Percentiles rank a stretch among this genome's conserved stretches.
Conservation (phyloP, 2,113 vertebrate genomes). For the Copsychus sechellarum region DNA sequence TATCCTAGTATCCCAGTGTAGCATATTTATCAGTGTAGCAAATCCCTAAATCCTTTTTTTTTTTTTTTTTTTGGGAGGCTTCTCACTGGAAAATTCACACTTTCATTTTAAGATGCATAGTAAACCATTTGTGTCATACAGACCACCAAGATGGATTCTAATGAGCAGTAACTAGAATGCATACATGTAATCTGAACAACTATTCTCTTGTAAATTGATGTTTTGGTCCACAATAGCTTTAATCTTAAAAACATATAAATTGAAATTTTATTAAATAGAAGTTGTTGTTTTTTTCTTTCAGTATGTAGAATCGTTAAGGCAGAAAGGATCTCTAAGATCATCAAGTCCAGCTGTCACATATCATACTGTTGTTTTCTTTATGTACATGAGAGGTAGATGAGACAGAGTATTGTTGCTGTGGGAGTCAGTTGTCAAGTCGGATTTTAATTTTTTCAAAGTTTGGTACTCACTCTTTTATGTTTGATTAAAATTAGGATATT, state of each 20-base stretch:
- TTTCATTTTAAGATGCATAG: not conserved
- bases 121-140: not conserved
- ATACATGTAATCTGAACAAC: not conserved
- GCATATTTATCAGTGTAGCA: not conserved
- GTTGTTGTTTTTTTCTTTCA: not conserved
- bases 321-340: not conserved
- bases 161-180: not conserved
- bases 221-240: not conserved
- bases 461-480: not conserved
- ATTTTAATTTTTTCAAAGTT: not conserved
- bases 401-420: not conserved
- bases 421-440: not conserved
- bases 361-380: not conserved
- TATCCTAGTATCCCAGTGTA: not conserved
- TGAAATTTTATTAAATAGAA: not conserved
- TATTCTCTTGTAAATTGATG: not conserved
- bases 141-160: not conserved
- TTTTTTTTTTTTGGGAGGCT: not conserved
- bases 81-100: not conserved
- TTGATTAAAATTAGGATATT: not conserved
- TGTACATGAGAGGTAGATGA: not conserved
- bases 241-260: not conserved
- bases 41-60: not conserved
- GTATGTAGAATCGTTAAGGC: not conserved
- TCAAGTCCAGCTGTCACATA: not conserved